Base-by-base conservation (phyloP, 2,888 invertebrate genomes). In the Marasmarcha lunaedactyla region DNA sequence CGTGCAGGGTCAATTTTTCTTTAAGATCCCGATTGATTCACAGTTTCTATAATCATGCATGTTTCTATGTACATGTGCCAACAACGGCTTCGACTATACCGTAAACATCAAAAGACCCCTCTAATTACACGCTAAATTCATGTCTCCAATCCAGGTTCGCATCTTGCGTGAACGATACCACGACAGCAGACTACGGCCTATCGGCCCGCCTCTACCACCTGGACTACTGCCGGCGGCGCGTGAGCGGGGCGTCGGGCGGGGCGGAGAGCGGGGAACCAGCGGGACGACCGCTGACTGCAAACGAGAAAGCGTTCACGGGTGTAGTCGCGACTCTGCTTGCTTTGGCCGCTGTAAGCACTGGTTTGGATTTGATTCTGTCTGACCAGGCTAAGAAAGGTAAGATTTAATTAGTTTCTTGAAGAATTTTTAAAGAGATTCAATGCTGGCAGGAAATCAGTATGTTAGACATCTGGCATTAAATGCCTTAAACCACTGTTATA, bases 61-160 rank as follows among this genome's bases (percentile, higher is more conserved):
- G n/a, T n/a, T n/a, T n/a, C n/a, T n/a, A n/a, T n/a, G n/a, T n/a
- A n/a, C n/a, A n/a, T n/a, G n/a, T n/a, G n/a, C n/a, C n/a, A n/a
- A n/a, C n/a, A n/a, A n/a, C n/a, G n/a, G n/a, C n/a, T n/a, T n/a
- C n/a, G n/a, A n/a, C n/a, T n/a, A n/a, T n/a, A n/a, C n/a, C n/a
- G n/a, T n/a, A n/a, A n/a, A n/a, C n/a, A n/a, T n/a, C n/a, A n/a
- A n/a, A n/a, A n/a, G n/a, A n/a, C n/a, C n/a, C n/a, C n/a, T n/a
- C n/a, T n/a, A n/a, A n/a, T n/a, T n/a, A n/a, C n/a, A n/a, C n/a
- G n/a, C n/a, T n/a, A n/a, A n/a, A n/a, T n/a, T n/a, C n/a, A n/a
- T n/a, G n/a, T n/a, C n/a, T n/a, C n/a, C n/a, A n/a, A n/a, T n/a
- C 0, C 54, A 79, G 81, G 79, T 78, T 79, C 52, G 52, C 62